These are phyloP conservation scores for Rhagophthalmus giganteus DNA, from an alignment of 2,888 invertebrate species.

Conservation along the genomic window DNA sequence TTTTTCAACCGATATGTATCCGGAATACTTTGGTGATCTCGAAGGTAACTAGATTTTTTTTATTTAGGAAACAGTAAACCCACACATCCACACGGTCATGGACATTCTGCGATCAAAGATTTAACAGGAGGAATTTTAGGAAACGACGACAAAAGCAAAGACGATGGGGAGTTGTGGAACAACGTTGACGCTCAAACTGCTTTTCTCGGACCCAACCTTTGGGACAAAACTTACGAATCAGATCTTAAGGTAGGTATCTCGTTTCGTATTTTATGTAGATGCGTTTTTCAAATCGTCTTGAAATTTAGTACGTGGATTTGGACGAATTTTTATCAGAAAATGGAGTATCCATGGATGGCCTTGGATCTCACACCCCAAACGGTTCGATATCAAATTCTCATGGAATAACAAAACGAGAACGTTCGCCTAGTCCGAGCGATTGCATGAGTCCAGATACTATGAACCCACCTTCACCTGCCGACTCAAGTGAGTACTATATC, in stretches of 20 bases:
- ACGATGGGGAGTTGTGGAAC: conserved; percentile 82
- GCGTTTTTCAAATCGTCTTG: too few species aligned
- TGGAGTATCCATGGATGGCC: conserved; percentile 83
- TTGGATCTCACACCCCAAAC: conserved; percentile 63
- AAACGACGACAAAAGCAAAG: conserved; percentile 74
- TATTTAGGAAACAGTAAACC: conserved; percentile 56
- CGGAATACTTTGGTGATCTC: too few species aligned
- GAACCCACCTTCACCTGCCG: conserved; percentile 87
- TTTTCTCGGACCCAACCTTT: conserved; percentile 93
- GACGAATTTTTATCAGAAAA: conserved; percentile 97
- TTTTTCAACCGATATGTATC: neutral
- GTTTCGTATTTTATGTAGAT: neutral
- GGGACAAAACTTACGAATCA: conserved; percentile 95
- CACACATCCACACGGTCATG: conserved; percentile 54
- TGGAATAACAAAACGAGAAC: conserved; percentile 81
- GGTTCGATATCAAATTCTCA: conserved; percentile 63
- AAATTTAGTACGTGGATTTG: conserved; percentile 88
- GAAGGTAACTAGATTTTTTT: too few species aligned
- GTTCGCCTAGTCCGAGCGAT: conserved; percentile 85
- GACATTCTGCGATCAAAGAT: conserved; percentile 55
- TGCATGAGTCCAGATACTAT: conserved; percentile 88
- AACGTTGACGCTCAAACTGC: conserved; percentile 91
- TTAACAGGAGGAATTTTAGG: conserved; percentile 57
- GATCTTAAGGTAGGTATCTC: conserved; percentile 83
- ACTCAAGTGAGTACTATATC: conserved; percentile 74